Evolutionary conservation across 2,797 vertebrate species (phyloP), one percentile per base, ranked within the genome.

Genomic region (Parauchenoglanis ngamensis): DNA sequence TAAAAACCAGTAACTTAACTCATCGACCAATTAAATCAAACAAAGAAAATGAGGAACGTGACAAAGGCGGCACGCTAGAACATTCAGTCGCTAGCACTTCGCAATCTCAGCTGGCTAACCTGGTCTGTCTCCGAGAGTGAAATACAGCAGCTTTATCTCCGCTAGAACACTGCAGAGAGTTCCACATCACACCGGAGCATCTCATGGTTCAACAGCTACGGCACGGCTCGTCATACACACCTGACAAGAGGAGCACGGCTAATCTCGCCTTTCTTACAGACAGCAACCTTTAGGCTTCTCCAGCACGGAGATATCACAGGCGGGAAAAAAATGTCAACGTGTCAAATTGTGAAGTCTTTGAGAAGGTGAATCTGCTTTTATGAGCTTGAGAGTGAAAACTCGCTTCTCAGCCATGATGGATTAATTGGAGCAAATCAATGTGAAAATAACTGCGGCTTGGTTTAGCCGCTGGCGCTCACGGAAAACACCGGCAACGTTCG

Each of bases 291-390:
- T 87, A 84, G 85, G 83, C 83, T 81, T 8, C 1, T 31, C 23
- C 35, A 44, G 67, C 68, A 68, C 67, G 82, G 82, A 87, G 89
- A 88, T 89, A 87, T 90, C 83, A 68, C 85, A 56, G 86, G 56
- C 79, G 15, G 85, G 61, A 31, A 49, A 70, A 85, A 90, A 91
- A 92, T 90, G 91, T 89, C 89, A 90, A 75, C 44, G 85, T 90
- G 91, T 91, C 87, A 87, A 88, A 88, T 80, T 76, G 76, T 73
- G 85, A 78, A 65, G 81, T 80, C 80, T 86, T 82, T 87, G 79
- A 87, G 88, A 85, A 88, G 88, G 88, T 77, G 88, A 88, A 89
- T 80, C 85, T 80, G 83, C 72, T 85, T 86, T 80, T 85, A 63
- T 25, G 77, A 87, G 65, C 21, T 61, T 31, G 49, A 44, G 83